Conservation (phyloP, 2,797 vertebrate species). For the Cyclura pinguis region DNA sequence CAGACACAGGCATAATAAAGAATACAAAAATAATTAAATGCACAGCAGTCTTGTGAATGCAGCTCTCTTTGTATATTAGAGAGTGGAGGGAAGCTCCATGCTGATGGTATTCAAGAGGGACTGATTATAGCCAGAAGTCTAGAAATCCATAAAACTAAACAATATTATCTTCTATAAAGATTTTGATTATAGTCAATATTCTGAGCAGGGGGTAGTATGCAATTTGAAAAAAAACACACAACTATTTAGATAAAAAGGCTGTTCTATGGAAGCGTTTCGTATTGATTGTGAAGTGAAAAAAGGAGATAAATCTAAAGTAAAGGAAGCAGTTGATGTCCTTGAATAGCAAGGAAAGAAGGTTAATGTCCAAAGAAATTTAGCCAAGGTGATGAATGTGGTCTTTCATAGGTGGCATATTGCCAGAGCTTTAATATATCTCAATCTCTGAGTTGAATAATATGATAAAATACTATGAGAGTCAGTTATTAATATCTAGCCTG, state of each 20-base stretch:
- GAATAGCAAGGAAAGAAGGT: background rate
- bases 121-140: background rate
- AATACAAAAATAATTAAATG: background rate
- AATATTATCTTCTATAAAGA: conserved; percentile 24
- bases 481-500: conserved; percentile 20
- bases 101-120: fast-evolving
- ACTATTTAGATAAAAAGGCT: conserved; percentile 20
- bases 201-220: background rate
- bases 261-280: conserved; percentile 15
- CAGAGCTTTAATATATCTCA: conserved; percentile 31
- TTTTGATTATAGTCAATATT: conserved; percentile 9
- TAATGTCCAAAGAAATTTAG: background rate
- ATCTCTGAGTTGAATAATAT: background rate
- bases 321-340: background rate
- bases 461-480: background rate
- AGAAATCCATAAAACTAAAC: conserved; percentile 14
- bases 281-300: background rate
- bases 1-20: background rate
- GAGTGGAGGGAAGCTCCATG: background rate
- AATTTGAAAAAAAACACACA: background rate
- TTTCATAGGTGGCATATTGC: background rate
- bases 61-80: background rate
- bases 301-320: background rate
- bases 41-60: background rate
- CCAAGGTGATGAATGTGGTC: background rate